These are phyloP conservation scores for Aphidoletes aphidimyza DNA, from an alignment of 2,888 invertebrate genomes.

Conservation along the genomic window DNA sequence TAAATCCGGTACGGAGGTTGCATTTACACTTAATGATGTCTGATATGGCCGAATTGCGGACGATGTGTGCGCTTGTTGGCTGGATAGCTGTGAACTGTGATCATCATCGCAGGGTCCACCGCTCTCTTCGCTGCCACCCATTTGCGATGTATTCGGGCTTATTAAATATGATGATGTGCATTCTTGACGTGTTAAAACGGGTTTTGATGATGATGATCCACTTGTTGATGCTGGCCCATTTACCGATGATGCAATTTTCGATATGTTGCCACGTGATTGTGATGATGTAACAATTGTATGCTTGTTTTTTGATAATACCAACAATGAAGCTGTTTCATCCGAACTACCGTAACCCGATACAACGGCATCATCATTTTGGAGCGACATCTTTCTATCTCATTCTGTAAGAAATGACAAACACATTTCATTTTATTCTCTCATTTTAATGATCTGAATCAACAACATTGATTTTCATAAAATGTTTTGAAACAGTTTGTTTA, in stretches of 20 bases:
- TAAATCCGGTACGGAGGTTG: conserved; percentile 67
- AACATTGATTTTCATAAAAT: too few species aligned
- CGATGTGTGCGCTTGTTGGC: conserved; percentile 20
- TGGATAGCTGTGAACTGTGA: conserved; percentile 63
- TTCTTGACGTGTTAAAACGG: conserved; percentile 86
- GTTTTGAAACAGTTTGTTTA: too few species aligned
- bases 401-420: conserved; percentile 29
- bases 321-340: conserved; percentile 84
- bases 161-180: conserved; percentile 81
- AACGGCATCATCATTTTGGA: conserved; percentile 69
- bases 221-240: conserved; percentile 63
- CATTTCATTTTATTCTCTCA: background rate
- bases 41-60: background rate
- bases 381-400: conserved; percentile 61
- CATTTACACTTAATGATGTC: conserved; percentile 60
- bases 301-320: conserved; percentile 69
- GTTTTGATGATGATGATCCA: conserved; percentile 70
- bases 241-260: conserved; percentile 62
- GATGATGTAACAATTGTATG: conserved; percentile 64
- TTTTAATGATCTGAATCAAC: too few species aligned
- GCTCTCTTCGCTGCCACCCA: conserved; percentile 83
- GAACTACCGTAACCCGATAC: conserved; percentile 78
- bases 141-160: conserved; percentile 76
- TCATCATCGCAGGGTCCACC: conserved; percentile 73
- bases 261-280: conserved; percentile 64